Evolutionary conservation across 2,888 invertebrate genomes (phyloP).

Genomic region (Physocephala rufipes): DNA sequence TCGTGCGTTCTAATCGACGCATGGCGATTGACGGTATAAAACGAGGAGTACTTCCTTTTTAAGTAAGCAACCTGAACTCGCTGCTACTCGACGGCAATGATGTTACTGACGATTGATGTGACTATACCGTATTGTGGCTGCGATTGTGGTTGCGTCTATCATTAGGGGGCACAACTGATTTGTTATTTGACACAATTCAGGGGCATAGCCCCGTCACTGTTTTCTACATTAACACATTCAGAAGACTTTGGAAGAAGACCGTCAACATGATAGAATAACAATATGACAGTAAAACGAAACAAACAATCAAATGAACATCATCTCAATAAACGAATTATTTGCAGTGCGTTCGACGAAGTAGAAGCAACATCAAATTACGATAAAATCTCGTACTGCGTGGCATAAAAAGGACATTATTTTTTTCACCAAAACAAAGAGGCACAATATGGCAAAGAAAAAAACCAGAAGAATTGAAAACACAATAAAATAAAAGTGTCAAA

Average conservation of each 20-base stretch:
- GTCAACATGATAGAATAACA: neutral
- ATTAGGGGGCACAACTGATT: constrained; percentile 56
- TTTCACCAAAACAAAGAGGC: too few relatives aligned
- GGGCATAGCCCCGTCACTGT: constrained; percentile 10
- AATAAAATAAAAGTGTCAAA: constrained; percentile 36
- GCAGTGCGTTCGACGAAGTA: neutral
- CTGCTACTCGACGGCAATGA: constrained; percentile 30
- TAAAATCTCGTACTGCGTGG: constrained; percentile 44
- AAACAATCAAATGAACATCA: constrained; percentile 59
- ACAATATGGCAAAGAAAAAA: too few relatives aligned
- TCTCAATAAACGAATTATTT: constrained; percentile 42
- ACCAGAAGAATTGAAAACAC: neutral
- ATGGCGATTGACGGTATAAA: constrained; percentile 23
- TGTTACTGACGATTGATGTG: neutral
- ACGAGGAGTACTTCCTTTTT: constrained; percentile 35
- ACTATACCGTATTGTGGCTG: neutral
- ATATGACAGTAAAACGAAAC: constrained; percentile 3
- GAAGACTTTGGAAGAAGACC: constrained; percentile 13
- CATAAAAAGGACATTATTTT: constrained; percentile 31
- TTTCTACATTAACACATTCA: constrained; percentile 7
- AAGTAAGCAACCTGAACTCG: too few relatives aligned
- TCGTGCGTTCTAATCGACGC: constrained; percentile 24
- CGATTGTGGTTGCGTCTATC: constrained; percentile 3
- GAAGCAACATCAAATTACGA: constrained; percentile 49
- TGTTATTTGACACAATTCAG: constrained; percentile 57